Percentiles rank a stretch among this genome's conserved stretches.
Conservation (phyloP, 2,888 invertebrate genomes). For the Slavum lentiscoides region DNA sequence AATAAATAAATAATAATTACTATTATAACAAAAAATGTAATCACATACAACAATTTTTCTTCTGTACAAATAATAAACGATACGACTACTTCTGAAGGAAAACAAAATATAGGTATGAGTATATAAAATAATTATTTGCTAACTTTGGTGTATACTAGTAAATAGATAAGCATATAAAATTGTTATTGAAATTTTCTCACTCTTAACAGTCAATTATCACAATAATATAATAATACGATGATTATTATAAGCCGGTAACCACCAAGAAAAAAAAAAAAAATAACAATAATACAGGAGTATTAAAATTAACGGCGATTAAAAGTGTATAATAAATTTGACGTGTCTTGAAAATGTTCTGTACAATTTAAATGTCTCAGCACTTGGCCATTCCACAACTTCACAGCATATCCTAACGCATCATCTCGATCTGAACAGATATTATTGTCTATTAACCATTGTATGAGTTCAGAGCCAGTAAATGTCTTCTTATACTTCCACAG, state of each 20-base stretch:
- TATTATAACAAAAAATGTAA: background rate
- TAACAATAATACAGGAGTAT: background rate
- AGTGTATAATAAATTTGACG: conserved; percentile 74
- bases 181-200: conserved; percentile 42
- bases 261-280: background rate
- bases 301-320: conserved; percentile 61
- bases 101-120: background rate
- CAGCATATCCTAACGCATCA: conserved; percentile 81
- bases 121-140: background rate
- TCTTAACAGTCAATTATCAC: conserved; percentile 50
- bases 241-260: conserved; percentile 13
- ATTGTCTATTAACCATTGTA: conserved; percentile 82
- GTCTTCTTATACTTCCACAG: conserved; percentile 77
- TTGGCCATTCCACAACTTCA: conserved; percentile 80
- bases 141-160: conserved; percentile 21
- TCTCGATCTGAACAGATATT: conserved; percentile 77
- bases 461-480: conserved; percentile 82
- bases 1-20: background rate
- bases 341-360: conserved; percentile 84
- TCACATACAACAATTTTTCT: background rate
- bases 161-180: conserved; percentile 30
- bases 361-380: conserved; percentile 82
- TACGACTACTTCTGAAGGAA: background rate
- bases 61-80: background rate
- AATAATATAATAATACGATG: conserved; percentile 15